Evolutionary conservation across 2,888 invertebrate species (phyloP).

Genomic region (Cheilosia urbana): DNA sequence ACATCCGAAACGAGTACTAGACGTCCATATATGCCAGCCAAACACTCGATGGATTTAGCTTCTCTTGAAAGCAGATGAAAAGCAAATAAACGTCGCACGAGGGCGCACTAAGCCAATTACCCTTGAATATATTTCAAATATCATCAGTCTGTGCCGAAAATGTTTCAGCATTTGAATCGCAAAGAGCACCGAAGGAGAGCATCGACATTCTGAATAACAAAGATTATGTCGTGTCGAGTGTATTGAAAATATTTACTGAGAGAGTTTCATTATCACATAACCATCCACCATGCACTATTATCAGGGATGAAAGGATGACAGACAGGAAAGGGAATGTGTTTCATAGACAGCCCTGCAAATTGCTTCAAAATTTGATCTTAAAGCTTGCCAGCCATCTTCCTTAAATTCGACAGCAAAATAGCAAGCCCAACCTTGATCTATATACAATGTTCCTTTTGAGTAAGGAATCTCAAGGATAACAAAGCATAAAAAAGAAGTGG

Average conservation of each 20-base stretch:
- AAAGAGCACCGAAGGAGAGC: not conserved
- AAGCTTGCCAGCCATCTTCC: not conserved
- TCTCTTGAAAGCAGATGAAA: constrained; percentile 38
- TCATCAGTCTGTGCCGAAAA: not conserved
- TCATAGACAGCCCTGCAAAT: not conserved
- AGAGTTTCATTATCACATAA: not conserved
- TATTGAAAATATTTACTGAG: not conserved
- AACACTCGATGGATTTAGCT: constrained; percentile 47
- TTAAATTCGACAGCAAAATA: no score
- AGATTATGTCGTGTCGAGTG: not conserved
- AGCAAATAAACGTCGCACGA: constrained; percentile 38
- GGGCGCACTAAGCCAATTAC: constrained; percentile 33
- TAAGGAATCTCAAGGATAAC: constrained; percentile 24
- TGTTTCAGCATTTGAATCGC: constrained; percentile 31
- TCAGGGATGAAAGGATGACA: not conserved
- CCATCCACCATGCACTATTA: not conserved
- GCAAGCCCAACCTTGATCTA: not conserved
- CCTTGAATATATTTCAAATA: constrained; percentile 27
- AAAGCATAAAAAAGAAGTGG: not conserved
- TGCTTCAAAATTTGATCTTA: not conserved
- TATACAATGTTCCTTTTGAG: not conserved
- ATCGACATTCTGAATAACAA: not conserved
- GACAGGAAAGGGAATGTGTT: not conserved
- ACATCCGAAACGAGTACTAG: constrained; percentile 34
- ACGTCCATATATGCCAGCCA: constrained; percentile 16